phyloP scores from a whole-genome alignment of 92 coral and sea anemone genomes.

The Metridium senile region DNA sequence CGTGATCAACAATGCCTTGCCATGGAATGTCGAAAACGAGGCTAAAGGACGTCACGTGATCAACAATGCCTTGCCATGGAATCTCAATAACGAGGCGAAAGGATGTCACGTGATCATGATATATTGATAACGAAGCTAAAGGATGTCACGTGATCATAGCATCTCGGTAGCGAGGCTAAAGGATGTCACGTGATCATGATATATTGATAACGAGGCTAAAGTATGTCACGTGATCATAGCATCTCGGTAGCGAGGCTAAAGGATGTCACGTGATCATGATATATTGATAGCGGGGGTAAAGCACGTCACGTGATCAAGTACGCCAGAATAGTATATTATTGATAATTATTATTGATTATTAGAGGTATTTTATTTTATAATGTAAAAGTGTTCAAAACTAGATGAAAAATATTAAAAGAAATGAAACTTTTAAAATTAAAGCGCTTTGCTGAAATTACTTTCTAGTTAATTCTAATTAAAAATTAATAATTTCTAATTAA shows the following conservation, averaged over 20 bases:
- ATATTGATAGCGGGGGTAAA: too few species aligned
- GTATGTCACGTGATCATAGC: constrained; percentile 60
- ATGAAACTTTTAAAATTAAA: too few species aligned
- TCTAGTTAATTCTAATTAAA: too few species aligned
- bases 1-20: constrained; percentile 37
- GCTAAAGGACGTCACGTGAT: constrained; percentile 46
- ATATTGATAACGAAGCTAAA: background rate
- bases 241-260: constrained; percentile 38
- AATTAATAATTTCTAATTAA: too few species aligned
- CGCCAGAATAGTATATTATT: too few species aligned
- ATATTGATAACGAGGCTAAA: background rate
- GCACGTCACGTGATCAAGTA: too few species aligned
- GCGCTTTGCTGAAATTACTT: too few species aligned
- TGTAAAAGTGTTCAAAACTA: too few species aligned
- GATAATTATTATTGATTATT: too few species aligned
- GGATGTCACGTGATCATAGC: constrained; percentile 60
- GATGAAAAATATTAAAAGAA: too few species aligned
- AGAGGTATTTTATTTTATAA: too few species aligned
- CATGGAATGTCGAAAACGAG: constrained; percentile 66
- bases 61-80: constrained; percentile 76
- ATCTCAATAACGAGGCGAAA: constrained; percentile 64
- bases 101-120: constrained; percentile 20
- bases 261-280: background rate
- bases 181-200: background rate
- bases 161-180: constrained; percentile 38